phyloP scores from a whole-genome alignment of 2,113 vertebrate species.

The Spermophilus dauricus region DNA sequence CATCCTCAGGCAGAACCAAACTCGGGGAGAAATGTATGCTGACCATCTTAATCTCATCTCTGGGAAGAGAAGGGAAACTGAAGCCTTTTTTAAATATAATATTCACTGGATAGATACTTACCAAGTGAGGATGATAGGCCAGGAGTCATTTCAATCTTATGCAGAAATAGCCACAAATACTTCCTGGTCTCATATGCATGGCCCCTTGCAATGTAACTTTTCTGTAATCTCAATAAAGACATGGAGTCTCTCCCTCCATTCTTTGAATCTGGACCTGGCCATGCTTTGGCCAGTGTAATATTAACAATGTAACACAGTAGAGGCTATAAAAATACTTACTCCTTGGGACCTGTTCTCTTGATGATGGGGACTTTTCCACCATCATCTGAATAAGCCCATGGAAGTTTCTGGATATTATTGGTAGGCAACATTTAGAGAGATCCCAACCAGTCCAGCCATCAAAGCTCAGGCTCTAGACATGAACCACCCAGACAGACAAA shows the following conservation, averaged over 20 bases:
- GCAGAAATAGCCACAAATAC: neutral
- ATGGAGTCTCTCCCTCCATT: neutral
- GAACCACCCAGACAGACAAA: neutral
- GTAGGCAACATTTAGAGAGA: neutral
- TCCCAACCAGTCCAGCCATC: neutral
- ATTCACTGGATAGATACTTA: neutral
- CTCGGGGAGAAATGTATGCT: constrained; percentile 33
- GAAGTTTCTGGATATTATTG: neutral
- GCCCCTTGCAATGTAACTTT: neutral
- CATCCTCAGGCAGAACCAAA: neutral
- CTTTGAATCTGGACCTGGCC: neutral
- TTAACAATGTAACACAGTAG: neutral
- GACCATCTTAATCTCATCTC: constrained; percentile 9
- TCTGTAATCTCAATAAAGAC: neutral
- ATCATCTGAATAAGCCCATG: neutral
- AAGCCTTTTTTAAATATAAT: neutral
- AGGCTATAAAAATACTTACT: neutral
- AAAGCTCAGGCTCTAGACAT: neutral
- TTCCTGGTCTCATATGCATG: fast-evolving
- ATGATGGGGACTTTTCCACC: neutral
- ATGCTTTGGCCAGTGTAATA: neutral
- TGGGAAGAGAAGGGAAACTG: neutral
- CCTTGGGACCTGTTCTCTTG: neutral
- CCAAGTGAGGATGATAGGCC: neutral
- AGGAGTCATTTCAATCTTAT: neutral